These are phyloP conservation scores for Drosophila diplacantha DNA, from an alignment of 2,888 invertebrate genomes.

Conservation along the genomic window DNA sequence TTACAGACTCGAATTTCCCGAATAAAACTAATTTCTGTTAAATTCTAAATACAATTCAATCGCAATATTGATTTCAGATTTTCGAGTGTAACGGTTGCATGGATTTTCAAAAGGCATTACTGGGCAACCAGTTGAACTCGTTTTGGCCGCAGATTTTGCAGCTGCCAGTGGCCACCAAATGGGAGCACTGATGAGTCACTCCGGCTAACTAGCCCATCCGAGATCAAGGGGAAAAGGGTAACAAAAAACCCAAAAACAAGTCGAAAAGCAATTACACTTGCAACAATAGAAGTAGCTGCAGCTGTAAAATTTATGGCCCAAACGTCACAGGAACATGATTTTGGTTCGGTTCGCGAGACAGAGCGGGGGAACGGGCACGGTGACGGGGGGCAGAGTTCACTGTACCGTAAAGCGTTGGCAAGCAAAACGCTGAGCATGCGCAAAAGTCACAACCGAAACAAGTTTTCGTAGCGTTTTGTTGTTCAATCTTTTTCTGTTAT, in stretches of 20 bases:
- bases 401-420: slow-evolving; percentile 65
- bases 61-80: not conserved
- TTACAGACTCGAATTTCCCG: not conserved
- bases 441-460: slow-evolving; percentile 62
- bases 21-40: not conserved
- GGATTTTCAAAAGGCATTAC: slow-evolving; percentile 56
- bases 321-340: slow-evolving; percentile 69
- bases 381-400: slow-evolving; percentile 55
- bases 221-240: slow-evolving; percentile 41
- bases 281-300: slow-evolving; percentile 68
- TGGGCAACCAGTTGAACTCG: slow-evolving; percentile 67
- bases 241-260: slow-evolving; percentile 4
- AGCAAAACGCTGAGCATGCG: slow-evolving; percentile 63
- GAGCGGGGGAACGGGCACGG: slow-evolving; percentile 27
- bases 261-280: slow-evolving; percentile 62
- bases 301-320: slow-evolving; percentile 64
- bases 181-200: slow-evolving; percentile 55
- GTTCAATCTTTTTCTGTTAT: slow-evolving; percentile 34
- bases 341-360: slow-evolving; percentile 8
- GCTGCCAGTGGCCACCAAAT: slow-evolving; percentile 62
- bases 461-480: slow-evolving; percentile 46
- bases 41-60: not conserved
- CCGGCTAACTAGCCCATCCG: slow-evolving; percentile 42
- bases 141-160: slow-evolving; percentile 59
- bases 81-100: slow-evolving; percentile 48